phyloP scores from a whole-genome alignment of 2,113 vertebrate species.

The Muscicapa adusta region DNA sequence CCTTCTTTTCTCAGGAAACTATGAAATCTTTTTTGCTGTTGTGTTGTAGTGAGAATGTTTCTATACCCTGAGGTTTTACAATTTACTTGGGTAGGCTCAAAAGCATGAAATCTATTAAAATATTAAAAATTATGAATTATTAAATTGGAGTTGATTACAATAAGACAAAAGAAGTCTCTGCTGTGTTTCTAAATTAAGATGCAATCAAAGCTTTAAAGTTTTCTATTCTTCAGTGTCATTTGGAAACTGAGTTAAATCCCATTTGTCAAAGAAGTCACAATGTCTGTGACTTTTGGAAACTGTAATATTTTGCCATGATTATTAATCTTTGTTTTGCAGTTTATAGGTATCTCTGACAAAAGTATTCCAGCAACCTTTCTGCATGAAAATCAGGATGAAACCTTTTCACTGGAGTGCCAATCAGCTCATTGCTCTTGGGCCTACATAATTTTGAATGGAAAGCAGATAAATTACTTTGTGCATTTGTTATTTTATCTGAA shows the following conservation, averaged over 20 bases:
- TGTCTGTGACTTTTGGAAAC: not conserved
- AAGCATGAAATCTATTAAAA: constrained; percentile 44
- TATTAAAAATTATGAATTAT: constrained; percentile 56
- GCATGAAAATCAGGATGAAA: not conserved
- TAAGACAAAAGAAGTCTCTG: not conserved
- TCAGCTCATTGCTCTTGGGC: not conserved
- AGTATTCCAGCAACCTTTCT: not conserved
- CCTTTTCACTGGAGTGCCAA: not conserved
- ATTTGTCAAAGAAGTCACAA: constrained; percentile 18
- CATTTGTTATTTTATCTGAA: not conserved
- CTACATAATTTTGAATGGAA: not conserved
- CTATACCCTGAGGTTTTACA: not conserved
- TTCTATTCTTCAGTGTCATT: not conserved
- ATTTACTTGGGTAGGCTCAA: not conserved
- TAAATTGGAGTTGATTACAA: constrained; percentile 20
- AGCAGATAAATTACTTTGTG: not conserved
- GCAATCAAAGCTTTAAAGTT: not conserved
- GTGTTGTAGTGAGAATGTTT: not conserved
- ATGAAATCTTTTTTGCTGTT: not conserved
- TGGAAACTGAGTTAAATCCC: constrained; percentile 13
- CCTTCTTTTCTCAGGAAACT: not conserved
- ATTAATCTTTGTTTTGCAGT: constrained; percentile 34
- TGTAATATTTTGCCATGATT: constrained; percentile 35
- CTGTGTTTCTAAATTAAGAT: not conserved
- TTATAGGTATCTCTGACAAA: constrained; percentile 16